These are phyloP conservation scores for Lathronympha strigana DNA, from an alignment of 2,888 invertebrate genomes.

Conservation along the genomic window DNA sequence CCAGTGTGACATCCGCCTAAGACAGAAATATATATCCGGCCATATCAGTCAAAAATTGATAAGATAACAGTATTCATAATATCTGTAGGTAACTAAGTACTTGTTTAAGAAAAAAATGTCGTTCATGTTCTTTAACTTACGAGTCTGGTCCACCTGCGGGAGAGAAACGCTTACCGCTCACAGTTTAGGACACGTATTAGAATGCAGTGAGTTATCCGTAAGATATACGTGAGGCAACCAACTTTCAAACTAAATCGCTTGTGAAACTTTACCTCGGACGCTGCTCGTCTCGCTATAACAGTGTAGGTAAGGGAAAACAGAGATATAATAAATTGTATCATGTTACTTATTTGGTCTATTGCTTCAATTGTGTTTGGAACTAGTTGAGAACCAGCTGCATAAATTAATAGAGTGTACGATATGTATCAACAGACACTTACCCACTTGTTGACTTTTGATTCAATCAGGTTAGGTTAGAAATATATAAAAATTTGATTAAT, in stretches of 20 bases:
- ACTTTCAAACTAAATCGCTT: constrained; percentile 64
- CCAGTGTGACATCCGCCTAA: too few species aligned
- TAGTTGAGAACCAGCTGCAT: background rate
- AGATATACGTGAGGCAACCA: constrained; percentile 56
- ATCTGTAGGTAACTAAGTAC: too few species aligned
- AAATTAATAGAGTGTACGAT: background rate
- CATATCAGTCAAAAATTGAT: too few species aligned
- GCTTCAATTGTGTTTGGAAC: background rate
- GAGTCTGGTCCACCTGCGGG: background rate
- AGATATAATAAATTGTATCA: constrained; percentile 5
- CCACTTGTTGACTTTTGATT: background rate
- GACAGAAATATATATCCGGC: too few species aligned
- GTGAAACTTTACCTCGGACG: constrained; percentile 53
- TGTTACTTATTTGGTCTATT: constrained; percentile 1
- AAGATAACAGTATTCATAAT: too few species aligned
- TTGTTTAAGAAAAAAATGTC: too few species aligned
- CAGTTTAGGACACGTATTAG: constrained; percentile 42
- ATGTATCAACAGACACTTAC: background rate
- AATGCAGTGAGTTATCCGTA: constrained; percentile 54
- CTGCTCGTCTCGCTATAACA: constrained; percentile 42
- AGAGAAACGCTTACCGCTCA: constrained; percentile 30
- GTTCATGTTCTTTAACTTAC: too few species aligned
- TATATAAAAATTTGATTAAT: background rate
- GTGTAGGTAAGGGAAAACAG: constrained; percentile 26
- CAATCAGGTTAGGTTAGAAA: background rate